phyloP scores from a whole-genome alignment of 1,140 invertebrate species.

The Drosophila aff. region DNA sequence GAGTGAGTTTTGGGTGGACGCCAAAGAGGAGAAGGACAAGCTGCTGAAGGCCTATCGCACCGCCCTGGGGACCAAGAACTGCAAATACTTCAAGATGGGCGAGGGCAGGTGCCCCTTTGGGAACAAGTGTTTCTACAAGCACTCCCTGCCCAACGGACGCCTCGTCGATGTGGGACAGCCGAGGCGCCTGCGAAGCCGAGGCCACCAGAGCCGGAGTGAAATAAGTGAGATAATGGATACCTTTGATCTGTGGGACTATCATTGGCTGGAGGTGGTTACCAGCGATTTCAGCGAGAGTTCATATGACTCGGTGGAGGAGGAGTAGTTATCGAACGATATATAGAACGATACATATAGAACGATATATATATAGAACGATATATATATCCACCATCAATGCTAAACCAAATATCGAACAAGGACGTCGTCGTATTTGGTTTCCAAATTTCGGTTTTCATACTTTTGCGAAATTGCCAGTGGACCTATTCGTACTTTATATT shows the following conservation, averaged over 20 bases:
- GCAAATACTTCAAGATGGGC: constrained; percentile 94
- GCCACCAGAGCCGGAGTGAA: no score
- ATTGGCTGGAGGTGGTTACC: constrained; percentile 86
- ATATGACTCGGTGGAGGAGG: constrained; percentile 73
- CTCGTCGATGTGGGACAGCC: constrained; percentile 91
- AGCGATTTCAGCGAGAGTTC: constrained; percentile 87
- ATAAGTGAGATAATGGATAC: no score
- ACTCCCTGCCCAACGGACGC: constrained; percentile 92
- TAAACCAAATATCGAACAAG: background rate
- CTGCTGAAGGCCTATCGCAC: constrained; percentile 92
- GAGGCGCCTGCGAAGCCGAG: constrained; percentile 8
- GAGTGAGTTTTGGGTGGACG: constrained; percentile 94
- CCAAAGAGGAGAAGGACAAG: constrained; percentile 93
- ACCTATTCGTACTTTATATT: constrained; percentile 61
- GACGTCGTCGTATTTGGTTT: constrained; percentile 54
- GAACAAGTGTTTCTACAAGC: constrained; percentile 96
- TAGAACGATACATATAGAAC: background rate
- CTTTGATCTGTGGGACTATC: constrained; percentile 90
- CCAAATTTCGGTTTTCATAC: constrained; percentile 75
- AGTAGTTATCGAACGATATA: constrained; percentile 85
- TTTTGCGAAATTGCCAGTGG: constrained; percentile 73
- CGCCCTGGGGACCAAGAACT: constrained; percentile 92
- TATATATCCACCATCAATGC: no score
- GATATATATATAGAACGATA: background rate
- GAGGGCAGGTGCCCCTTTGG: constrained; percentile 95